phyloP scores from a whole-genome alignment of 2,888 invertebrate genomes.

The Caenorhabditis wallacei region DNA sequence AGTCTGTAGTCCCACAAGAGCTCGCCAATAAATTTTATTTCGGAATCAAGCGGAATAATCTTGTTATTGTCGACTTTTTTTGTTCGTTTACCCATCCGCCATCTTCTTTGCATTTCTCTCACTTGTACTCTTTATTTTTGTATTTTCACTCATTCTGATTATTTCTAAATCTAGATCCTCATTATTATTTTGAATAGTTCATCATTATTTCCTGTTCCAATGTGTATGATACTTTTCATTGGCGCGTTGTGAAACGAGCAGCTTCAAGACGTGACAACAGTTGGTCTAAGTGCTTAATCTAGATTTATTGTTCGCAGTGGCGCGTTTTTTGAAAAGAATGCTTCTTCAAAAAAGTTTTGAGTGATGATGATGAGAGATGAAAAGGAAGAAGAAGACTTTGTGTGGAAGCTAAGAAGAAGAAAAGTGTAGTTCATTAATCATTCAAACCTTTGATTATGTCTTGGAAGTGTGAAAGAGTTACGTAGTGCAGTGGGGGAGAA shows the following conservation, averaged over 20 bases:
- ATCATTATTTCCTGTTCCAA: background rate
- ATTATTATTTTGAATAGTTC: too few species aligned
- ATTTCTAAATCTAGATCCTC: background rate
- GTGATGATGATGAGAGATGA: slow-evolving; percentile 50
- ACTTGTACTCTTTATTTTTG: slow-evolving; percentile 28
- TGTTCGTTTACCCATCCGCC: slow-evolving; percentile 1
- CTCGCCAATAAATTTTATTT: background rate
- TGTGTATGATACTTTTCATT: slow-evolving; percentile 13
- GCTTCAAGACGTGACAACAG: slow-evolving; percentile 59
- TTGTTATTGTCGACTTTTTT: slow-evolving; percentile 19
- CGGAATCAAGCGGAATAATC: slow-evolving; percentile 26
- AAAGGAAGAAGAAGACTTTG: slow-evolving; percentile 13
- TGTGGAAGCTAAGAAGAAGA: background rate
- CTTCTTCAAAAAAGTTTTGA: slow-evolving; percentile 42
- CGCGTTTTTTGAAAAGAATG: slow-evolving; percentile 44
- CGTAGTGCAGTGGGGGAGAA: slow-evolving; percentile 3
- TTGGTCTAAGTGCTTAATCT: slow-evolving; percentile 62
- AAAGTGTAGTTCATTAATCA: slow-evolving; percentile 49
- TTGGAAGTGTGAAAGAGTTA: slow-evolving; percentile 27
- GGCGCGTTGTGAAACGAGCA: background rate
- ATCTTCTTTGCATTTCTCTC: background rate
- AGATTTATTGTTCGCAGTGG: slow-evolving; percentile 57
- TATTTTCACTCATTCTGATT: background rate
- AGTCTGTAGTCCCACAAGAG: background rate
- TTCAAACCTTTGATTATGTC: slow-evolving; percentile 49